Evolutionary conservation across 2,797 vertebrate genomes (phyloP).

Genomic region (Echeneis naucrates): DNA sequence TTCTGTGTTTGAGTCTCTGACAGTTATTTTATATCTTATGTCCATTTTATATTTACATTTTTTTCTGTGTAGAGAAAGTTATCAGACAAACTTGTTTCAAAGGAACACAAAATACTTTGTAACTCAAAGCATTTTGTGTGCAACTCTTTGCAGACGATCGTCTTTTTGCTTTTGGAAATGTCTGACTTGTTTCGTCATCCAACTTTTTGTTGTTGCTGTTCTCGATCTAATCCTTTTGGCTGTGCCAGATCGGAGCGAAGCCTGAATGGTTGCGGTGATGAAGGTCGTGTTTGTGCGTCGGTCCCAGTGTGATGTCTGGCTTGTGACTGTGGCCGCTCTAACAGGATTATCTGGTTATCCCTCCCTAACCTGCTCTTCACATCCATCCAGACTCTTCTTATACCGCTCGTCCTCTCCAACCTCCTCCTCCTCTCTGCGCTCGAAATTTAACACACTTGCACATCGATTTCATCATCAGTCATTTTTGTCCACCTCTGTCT

Average conservation of each 20-base stretch:
- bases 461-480: constrained; percentile 1
- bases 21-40: neutral
- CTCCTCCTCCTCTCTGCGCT: constrained; percentile 6
- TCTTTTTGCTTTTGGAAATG: neutral
- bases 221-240: neutral
- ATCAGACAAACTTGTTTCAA: no score
- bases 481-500: neutral
- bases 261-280: neutral
- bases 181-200: neutral
- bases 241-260: neutral
- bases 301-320: constrained; percentile 55
- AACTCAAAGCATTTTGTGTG: no score
- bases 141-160: neutral
- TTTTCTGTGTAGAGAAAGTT: no score
- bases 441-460: neutral
- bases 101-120: no score
- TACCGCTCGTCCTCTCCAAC: constrained; percentile 28
- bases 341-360: constrained; percentile 56
- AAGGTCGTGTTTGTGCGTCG: no score
- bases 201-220: neutral
- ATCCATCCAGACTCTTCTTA: constrained; percentile 57
- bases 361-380: constrained; percentile 11
- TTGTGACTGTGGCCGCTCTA: constrained; percentile 42
- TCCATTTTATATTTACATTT: no score
- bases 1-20: neutral